Conservation (phyloP, 2,113 vertebrate species). For the Candoia aspera region DNA sequence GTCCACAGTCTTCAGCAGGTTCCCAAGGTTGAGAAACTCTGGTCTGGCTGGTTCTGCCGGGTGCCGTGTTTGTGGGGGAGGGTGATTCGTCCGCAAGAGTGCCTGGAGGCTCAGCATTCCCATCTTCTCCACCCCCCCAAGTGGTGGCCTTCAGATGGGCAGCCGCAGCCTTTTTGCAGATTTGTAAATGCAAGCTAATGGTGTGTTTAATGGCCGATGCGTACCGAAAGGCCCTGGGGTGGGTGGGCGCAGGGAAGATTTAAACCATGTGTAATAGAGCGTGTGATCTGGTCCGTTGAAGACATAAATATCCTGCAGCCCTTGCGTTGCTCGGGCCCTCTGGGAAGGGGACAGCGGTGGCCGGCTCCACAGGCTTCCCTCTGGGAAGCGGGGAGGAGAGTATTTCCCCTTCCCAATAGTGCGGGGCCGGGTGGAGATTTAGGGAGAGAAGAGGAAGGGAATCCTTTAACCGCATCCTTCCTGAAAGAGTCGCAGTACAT, state of each 20-base stretch:
- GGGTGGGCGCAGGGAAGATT: neutral
- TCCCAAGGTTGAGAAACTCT: too few species aligned
- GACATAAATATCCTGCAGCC: neutral
- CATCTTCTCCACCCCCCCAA: too few species aligned
- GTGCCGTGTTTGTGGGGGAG: neutral
- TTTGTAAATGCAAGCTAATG: constrained; percentile 47
- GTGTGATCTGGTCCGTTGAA: neutral
- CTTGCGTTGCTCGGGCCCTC: accelerated
- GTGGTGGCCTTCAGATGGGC: accelerated
- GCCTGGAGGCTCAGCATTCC: neutral
- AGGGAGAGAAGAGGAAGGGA: neutral
- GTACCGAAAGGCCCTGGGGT: neutral
- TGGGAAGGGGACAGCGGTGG: neutral
- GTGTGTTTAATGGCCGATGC: constrained; percentile 27
- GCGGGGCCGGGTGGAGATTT: neutral
- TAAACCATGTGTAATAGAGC: constrained; percentile 46
- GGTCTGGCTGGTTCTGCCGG: too few species aligned
- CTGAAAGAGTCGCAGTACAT: neutral
- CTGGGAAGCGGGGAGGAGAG: too few species aligned
- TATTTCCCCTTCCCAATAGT: too few species aligned
- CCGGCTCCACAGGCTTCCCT: neutral
- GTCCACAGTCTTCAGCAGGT: too few species aligned
- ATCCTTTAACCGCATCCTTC: neutral
- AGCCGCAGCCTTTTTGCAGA: accelerated
- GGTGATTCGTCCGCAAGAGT: neutral